Base-by-base conservation (phyloP, 1,140 invertebrate species). In the Drosophila ananassae region DNA sequence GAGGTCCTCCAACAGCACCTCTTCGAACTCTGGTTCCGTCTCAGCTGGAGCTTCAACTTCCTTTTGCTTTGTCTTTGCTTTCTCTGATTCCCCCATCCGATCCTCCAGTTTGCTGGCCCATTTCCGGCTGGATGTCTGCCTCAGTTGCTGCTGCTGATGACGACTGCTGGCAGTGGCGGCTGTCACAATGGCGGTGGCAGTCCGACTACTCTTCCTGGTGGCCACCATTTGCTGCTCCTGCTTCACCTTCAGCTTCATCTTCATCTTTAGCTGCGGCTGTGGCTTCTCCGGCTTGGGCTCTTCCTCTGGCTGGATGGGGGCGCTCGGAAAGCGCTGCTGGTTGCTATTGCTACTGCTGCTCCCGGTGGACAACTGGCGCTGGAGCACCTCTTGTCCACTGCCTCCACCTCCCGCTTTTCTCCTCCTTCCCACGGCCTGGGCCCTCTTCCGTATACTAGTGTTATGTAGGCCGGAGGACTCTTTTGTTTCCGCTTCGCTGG, bases 251-350 rank as follows among this genome's bases (percentile, higher is more conserved):
- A 60, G 39, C 24, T 73, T 69, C 37, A 13, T 47, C 21, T 24
- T 21, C 44, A 22, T 21, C 25, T 37, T 32, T 37, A 46, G 60
- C 60, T 71, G 39, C 46, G 48, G 52, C 69, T 61, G 44, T 48
- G 68, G 44, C 52, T 63, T 51, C 51, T 13, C 41, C 72, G 48
- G 46, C 59, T 64, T 52, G 52, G 71, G 59, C 80, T 84, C 82
- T 71, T 77, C 51, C 17, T 89, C 77, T 90, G 90, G 90, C 90
- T 91, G 90, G 90, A 91, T 91, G 90, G 90, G 90, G 90, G 90
- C 72, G 67, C 51, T 91, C 51, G 74, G 90, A 91, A 91, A 91
- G 81, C 90, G 72, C 90, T 90, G 87, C 51, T 84, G 62, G 21
- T 66, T 89, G 32, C 60, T 66, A 39, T 77, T 90, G 80, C 64